phyloP scores from a whole-genome alignment of 1,140 invertebrate genomes.

The Rhopalosiphum maidis region DNA sequence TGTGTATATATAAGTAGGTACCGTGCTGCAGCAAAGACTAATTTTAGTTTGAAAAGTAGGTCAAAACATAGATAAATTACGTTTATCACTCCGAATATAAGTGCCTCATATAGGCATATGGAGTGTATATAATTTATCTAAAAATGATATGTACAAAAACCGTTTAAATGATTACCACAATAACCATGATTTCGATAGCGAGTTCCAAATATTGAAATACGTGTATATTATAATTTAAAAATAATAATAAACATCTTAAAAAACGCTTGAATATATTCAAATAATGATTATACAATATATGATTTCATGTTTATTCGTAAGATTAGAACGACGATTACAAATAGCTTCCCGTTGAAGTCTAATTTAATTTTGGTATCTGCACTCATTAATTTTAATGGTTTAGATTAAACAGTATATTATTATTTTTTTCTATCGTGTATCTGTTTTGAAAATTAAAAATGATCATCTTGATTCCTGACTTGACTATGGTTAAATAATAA shows the following conservation, averaged over 20 bases:
- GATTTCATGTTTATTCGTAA: not conserved
- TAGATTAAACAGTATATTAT: not conserved
- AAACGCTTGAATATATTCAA: not conserved
- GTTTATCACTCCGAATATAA: not conserved
- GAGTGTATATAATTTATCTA: not conserved
- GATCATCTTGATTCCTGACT: not conserved
- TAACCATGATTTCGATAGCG: not conserved
- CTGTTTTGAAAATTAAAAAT: not conserved
- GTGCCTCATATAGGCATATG: not conserved
- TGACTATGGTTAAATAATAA: not conserved
- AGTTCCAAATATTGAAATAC: not conserved
- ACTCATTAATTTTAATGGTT: not conserved
- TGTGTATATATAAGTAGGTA: not conserved
- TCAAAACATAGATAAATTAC: not conserved
- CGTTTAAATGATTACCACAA: conserved; percentile 1
- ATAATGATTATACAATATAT: not conserved
- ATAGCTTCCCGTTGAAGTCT: not conserved
- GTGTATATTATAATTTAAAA: not conserved
- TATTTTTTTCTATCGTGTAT: not conserved
- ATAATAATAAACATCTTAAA: not conserved
- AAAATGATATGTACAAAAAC: not conserved
- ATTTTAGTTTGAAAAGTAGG: conserved; percentile 3
- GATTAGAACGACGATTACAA: not conserved
- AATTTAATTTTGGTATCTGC: not conserved
- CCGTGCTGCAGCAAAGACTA: not conserved